Evolutionary conservation across 2,797 vertebrate genomes (phyloP), one percentile per base, ranked within the genome.

Genomic region (Salmo trutta): DNA sequence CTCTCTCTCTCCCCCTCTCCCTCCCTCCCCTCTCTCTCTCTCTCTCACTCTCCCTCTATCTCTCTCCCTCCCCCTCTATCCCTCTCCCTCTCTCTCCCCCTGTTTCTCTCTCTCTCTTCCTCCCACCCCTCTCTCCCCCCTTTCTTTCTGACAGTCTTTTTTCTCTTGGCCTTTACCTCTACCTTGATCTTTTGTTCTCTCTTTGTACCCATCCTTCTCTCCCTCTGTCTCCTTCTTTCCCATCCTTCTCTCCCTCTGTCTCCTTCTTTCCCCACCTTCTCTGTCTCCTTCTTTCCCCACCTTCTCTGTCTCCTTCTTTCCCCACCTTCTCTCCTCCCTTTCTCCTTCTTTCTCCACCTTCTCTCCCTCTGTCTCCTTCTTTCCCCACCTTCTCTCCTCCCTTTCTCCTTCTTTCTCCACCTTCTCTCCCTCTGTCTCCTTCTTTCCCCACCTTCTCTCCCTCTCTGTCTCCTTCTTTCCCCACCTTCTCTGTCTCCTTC

Each of bases 161-260:
- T 83, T 75, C 78, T 73, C 51, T 69, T 54, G 47, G 80, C 81
- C 79, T 84, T 86, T 87, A 81, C 83, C 83, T 86, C 82, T 83
- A 86, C 85, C 88, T 90, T 90, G 81, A 88, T 91, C 86, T 90
- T 90, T 82, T 85, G 81, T 89, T 87, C 87, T 84, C 86, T 86
- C 69, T 73, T 51, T 62, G 56, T 53, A 56, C 59, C 51, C 52
- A 31, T 74, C 71, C 75, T 21, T 78, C 0, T 31, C 31, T 5
- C 31, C 5, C 31, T 33, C 73, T 68, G 15, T 70, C 67, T 53
- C 12, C 69, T 67, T 75, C 75, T 54, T 33, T 78, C 3, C 66
- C 78, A 47, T 24, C 62, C 29, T 31, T 31, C 10, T 27, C 24
- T 16, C 51, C 15, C 65, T 6, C 27, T 19, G 4, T 33, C 29